A percentile compares a stretch with the other conserved stretches of the same genome.
Evolutionary conservation across 1,140 invertebrate genomes (phyloP).

Genomic region (Dreissena polymorpha): DNA sequence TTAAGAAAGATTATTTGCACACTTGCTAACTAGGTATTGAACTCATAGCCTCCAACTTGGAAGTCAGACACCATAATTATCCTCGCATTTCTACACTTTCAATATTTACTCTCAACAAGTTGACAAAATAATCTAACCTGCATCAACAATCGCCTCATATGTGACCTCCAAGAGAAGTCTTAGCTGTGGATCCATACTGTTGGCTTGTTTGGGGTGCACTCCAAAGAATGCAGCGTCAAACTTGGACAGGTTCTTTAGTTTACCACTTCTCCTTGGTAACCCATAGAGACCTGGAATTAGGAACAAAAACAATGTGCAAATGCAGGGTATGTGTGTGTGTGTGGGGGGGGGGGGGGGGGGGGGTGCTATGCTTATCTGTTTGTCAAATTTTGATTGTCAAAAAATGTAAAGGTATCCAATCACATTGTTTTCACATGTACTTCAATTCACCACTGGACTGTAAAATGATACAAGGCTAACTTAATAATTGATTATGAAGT

Average conservation of each 20-base stretch:
- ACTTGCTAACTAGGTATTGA: no score
- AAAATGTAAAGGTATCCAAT: not conserved
- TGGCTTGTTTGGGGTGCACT: slow-evolving; percentile 94
- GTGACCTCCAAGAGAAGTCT: slow-evolving; percentile 95
- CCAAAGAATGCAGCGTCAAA: slow-evolving; percentile 98
- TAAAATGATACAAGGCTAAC: no score
- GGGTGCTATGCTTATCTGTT: not conserved
- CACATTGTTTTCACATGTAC: not conserved
- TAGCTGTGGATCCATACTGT: slow-evolving; percentile 97
- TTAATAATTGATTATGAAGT: no score
- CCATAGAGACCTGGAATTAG: slow-evolving; percentile 85
- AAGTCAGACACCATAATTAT: no score
- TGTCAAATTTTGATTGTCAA: not conserved
- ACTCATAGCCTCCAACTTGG: no score
- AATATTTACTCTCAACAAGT: no score
- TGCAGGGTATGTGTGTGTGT: not conserved
- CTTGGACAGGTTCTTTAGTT: slow-evolving; percentile 91
- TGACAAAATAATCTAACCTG: slow-evolving; percentile 82
- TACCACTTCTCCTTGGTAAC: slow-evolving; percentile 91
- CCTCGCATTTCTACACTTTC: no score
- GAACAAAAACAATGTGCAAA: not conserved
- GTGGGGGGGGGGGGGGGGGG: no score
- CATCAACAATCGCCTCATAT: slow-evolving; percentile 96
- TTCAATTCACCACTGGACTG: no score
- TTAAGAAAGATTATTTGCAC: no score